Percentiles rank a stretch among this genome's conserved stretches.
phyloP scores from a whole-genome alignment of 2,888 invertebrate genomes.

The Sphaeridia pumilis region DNA sequence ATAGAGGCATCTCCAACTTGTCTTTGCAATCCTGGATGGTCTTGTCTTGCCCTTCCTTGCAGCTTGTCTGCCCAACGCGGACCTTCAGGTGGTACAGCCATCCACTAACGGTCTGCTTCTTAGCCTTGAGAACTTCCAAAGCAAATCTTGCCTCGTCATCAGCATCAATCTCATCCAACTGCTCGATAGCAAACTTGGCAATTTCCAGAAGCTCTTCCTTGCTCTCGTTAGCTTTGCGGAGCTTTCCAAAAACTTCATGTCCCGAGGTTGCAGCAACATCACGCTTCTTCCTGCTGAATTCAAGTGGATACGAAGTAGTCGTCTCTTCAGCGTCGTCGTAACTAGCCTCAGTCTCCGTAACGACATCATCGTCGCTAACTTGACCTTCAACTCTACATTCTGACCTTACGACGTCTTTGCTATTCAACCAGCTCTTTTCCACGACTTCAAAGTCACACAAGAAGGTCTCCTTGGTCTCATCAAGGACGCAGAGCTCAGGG shows the following conservation, averaged over 20 bases:
- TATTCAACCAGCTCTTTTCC: conserved; percentile 55
- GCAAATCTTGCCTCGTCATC: conserved; percentile 44
- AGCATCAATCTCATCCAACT: conserved; percentile 44
- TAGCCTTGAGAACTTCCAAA: conserved; percentile 42
- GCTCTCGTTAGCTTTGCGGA: conserved; percentile 34
- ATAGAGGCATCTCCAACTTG: conserved; percentile 21
- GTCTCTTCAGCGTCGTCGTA: conserved; percentile 23
- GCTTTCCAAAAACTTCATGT: conserved; percentile 11
- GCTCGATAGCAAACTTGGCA: conserved; percentile 43
- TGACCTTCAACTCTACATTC: too few relatives aligned
- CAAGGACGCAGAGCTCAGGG: conserved; percentile 38
- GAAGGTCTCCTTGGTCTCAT: conserved; percentile 37
- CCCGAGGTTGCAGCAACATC: not conserved
- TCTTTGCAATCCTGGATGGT: conserved; percentile 26
- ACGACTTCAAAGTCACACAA: conserved; percentile 52
- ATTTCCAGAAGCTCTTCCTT: conserved; percentile 39
- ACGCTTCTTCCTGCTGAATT: conserved; percentile 34
- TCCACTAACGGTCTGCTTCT: conserved; percentile 49
- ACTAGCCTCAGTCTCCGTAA: conserved; percentile 39
- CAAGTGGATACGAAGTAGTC: conserved; percentile 37
- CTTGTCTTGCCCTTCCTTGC: conserved; percentile 35
- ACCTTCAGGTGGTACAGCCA: conserved; percentile 48
- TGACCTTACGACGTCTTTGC: conserved; percentile 49
- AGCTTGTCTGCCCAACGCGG: conserved; percentile 45
- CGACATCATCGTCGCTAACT: conserved; percentile 51